Evolutionary conservation across 2,888 invertebrate genomes (phyloP).

Genomic region (Corythucha ciliata): DNA sequence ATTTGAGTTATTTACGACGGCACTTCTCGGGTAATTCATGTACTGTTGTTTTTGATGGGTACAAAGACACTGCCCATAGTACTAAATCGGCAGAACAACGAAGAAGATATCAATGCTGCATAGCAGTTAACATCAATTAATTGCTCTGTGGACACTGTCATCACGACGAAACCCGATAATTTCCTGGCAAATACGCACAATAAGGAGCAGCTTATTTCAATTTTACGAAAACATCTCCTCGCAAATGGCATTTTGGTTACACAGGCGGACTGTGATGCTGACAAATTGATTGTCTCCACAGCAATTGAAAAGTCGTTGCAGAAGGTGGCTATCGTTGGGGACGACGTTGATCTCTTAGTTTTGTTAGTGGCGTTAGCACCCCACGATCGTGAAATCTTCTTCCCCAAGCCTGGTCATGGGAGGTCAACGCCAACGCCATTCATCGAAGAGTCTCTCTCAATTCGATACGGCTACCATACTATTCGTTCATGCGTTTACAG

Average conservation of each 20-base stretch:
- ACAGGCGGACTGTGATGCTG: conserved; percentile 7
- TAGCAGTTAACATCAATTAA: too few relatives aligned
- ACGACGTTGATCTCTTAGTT: conserved; percentile 9
- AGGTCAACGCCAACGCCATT: background rate
- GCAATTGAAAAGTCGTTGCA: background rate
- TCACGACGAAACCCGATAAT: too few relatives aligned
- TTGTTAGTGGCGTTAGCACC: background rate
- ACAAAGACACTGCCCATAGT: conserved; percentile 9
- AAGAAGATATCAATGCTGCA: conserved; percentile 17
- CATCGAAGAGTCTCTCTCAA: background rate
- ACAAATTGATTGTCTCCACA: conserved; percentile 5
- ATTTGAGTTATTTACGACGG: too few relatives aligned
- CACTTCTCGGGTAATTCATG: conserved; percentile 12
- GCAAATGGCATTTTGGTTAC: too few relatives aligned
- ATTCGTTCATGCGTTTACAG: conserved; percentile 12
- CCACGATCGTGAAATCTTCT: background rate
- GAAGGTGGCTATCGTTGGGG: conserved; percentile 12
- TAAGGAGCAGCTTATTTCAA: too few relatives aligned
- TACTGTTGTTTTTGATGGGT: conserved; percentile 20
- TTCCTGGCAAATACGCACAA: too few relatives aligned
- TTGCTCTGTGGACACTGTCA: too few relatives aligned
- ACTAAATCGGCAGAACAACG: conserved; percentile 18
- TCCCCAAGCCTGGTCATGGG: conserved; percentile 6
- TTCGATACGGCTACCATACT: background rate
- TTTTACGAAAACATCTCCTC: too few relatives aligned